These are phyloP conservation scores for Ibidorhyncha struthersii DNA, from an alignment of 2,113 vertebrate genomes.

Conservation along the genomic window DNA sequence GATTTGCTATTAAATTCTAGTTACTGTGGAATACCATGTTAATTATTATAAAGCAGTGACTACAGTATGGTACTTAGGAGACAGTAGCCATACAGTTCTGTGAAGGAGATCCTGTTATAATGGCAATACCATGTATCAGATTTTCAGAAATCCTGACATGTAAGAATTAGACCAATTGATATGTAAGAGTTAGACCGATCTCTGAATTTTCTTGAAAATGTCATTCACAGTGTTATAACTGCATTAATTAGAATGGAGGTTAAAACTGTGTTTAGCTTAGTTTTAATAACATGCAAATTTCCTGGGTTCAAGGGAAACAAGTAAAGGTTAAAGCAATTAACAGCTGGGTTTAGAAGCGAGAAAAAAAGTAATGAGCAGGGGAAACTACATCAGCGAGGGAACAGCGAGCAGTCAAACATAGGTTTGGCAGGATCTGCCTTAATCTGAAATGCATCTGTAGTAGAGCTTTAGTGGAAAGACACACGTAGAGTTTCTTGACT, in stretches of 20 bases:
- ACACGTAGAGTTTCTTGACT: not conserved
- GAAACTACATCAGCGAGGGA: not conserved
- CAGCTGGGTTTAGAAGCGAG: not conserved
- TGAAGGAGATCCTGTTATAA: not conserved
- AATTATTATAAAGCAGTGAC: not conserved
- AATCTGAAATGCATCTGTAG: not conserved
- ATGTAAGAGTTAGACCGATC: not conserved
- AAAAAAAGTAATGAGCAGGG: not conserved
- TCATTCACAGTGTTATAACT: not conserved
- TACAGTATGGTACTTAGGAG: not conserved
- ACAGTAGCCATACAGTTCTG: not conserved
- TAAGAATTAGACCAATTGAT: not conserved
- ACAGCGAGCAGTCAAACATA: not conserved
- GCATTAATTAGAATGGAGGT: not conserved
- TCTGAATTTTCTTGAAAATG: not conserved
- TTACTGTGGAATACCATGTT: not conserved
- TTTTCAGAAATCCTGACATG: not conserved
- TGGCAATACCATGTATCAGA: not conserved
- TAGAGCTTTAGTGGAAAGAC: not conserved
- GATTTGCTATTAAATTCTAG: not conserved
- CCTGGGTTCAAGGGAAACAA: not conserved
- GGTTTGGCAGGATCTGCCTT: not conserved
- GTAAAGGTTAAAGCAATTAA: slow-evolving; percentile 36
- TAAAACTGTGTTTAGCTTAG: not conserved
- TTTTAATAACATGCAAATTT: not conserved